Conservation (phyloP, 1,140 invertebrate genomes). For the Drosophila elegans region DNA sequence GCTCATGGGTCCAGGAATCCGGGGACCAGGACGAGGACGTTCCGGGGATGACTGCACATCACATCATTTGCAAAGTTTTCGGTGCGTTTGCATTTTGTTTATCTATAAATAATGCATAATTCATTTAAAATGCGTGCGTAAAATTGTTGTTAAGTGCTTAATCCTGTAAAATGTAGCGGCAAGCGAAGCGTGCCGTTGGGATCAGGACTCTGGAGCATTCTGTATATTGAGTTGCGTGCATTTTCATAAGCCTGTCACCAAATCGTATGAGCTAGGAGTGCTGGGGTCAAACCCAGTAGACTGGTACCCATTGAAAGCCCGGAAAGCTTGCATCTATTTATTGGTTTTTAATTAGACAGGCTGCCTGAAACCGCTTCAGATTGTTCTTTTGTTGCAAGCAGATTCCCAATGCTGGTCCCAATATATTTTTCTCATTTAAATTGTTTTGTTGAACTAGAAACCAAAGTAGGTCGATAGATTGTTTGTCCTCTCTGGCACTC, state of each 20-base stretch:
- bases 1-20: conserved; percentile 7
- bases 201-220: neutral
- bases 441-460: neutral
- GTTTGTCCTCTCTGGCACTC: neutral
- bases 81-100: conserved; percentile 74
- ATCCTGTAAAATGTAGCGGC: conserved; percentile 63
- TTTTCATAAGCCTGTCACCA: conserved; percentile 13
- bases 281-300: neutral
- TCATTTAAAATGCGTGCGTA: conserved; percentile 77
- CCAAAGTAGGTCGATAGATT: neutral
- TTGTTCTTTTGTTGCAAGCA: neutral
- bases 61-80: conserved; percentile 48
- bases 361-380: neutral
- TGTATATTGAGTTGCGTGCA: conserved; percentile 12
- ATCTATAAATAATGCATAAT: conserved; percentile 80
- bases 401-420: too few species aligned
- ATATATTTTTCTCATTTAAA: neutral
- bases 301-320: too few species aligned
- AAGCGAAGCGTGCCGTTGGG: conserved; percentile 5
- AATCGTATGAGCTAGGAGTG: conserved; percentile 6
- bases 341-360: conserved; percentile 1
- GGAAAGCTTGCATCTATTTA: neutral
- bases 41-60: conserved; percentile 14
- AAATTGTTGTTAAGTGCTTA: conserved; percentile 77
- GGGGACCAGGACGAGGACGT: neutral